A percentile compares a stretch with the other conserved stretches of the same genome.
Conservation (phyloP, 2,113 vertebrate genomes). For the Deroptyus accipitrinus region DNA sequence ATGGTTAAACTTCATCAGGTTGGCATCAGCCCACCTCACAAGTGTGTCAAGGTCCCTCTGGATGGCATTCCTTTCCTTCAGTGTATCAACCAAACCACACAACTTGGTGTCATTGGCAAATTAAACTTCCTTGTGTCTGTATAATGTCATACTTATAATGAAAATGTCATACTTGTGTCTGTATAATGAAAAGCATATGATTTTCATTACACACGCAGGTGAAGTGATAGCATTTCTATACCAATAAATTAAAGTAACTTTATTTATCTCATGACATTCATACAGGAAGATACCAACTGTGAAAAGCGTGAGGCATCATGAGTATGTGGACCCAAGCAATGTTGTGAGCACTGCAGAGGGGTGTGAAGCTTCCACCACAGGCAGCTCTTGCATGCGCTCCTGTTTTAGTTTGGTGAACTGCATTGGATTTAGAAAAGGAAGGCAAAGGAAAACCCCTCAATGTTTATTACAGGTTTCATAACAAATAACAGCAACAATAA, state of each 20-base stretch:
- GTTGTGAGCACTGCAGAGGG: not conserved
- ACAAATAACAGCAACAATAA: not conserved
- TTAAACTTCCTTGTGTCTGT: too few relatives aligned
- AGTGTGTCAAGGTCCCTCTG: too few relatives aligned
- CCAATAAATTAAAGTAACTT: not conserved
- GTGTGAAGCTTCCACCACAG: not conserved
- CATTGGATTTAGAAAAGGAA: not conserved
- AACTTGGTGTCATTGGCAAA: too few relatives aligned
- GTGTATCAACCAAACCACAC: too few relatives aligned
- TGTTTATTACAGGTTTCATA: constrained; percentile 5
- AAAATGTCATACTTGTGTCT: not conserved
- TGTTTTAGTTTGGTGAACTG: not conserved
- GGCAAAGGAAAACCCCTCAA: not conserved
- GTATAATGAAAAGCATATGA: not conserved
- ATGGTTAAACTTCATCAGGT: too few relatives aligned
- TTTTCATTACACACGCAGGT: not conserved
- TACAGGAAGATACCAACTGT: not conserved
- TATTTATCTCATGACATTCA: not conserved
- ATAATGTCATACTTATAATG: too few relatives aligned
- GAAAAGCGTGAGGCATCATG: not conserved
- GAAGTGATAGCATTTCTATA: not conserved
- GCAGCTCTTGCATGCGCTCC: not conserved
- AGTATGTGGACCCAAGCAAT: not conserved
- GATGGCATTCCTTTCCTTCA: too few relatives aligned
- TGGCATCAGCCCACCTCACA: too few relatives aligned